Evolutionary conservation across 2,888 invertebrate genomes (phyloP), one percentile per base, ranked within the genome.

Genomic region (Mesochorus sp.): DNA sequence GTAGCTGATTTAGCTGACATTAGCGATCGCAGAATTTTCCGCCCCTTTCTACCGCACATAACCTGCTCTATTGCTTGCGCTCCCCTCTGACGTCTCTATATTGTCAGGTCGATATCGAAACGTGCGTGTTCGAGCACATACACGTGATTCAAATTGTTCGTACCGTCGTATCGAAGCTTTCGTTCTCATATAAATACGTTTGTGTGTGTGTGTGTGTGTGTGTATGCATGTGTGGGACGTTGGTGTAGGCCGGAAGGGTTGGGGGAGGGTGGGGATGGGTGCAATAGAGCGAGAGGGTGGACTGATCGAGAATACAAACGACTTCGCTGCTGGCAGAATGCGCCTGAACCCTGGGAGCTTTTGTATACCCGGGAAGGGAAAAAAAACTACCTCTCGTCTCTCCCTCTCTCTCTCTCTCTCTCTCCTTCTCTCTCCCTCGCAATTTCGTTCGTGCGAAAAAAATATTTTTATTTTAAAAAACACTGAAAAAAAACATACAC

Each of bases 241-340:
- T 59, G 64, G 74, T 62, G 79, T 76, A 74, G 75, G 75, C 74
- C 79, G 74, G 73, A 77, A 77, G 72, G 49, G 76, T 19, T n/a
- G n/a, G n/a, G 31, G 42, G 62, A 28, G 49, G 21, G 6, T 44
- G 26, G 14, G 31, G 24, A 66, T 8, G 61, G n/a, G 42, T 55
- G 37, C 61, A 49, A 57, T 47, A 47, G 57, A 70, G 70, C 34
- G 57, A 49, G 57, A 61, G 71, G 71, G 39, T 53, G 49, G 51
- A n/a, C 51, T 71, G 59, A 61, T 71, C 61, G 61, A 53, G 72
- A 73, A 73, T 73, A 73, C 64, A 73, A 73, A 73, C 72, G 72
- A 73, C 72, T 73, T 64, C 64, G 72, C 64, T 64, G 55, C 64
- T 64, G 64, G 64, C 53, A 37, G 64, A 64, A 47, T 53, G 34